Evolutionary conservation across 1,140 invertebrate genomes (phyloP).

Genomic region (Hestina assimilis): DNA sequence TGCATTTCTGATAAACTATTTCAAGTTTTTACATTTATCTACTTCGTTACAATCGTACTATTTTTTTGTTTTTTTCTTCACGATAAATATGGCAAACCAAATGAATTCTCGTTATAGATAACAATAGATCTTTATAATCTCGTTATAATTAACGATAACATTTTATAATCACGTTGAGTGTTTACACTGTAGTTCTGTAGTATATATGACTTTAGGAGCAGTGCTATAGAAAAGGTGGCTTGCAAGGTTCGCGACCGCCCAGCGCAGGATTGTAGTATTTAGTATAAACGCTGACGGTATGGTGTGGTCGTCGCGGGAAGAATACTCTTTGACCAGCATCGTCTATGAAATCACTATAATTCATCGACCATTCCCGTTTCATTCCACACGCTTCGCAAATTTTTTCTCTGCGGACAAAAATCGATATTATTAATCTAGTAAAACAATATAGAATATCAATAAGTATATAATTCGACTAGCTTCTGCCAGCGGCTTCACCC

Average conservation of each 20-base stretch:
- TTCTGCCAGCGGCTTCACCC: no score
- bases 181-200: neutral
- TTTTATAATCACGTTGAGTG: neutral
- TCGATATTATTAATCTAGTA: no score
- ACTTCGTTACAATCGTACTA: neutral
- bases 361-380: conserved; percentile 58
- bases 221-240: conserved; percentile 25
- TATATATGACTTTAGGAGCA: neutral
- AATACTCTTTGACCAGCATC: conserved; percentile 51
- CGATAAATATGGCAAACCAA: no score
- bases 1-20: no score
- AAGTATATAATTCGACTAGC: no score
- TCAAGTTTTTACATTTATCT: neutral
- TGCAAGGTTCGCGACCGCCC: conserved; percentile 36
- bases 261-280: conserved; percentile 38
- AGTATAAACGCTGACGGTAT: conserved; percentile 41
- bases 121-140: neutral
- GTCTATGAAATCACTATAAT: conserved; percentile 54
- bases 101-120: no score
- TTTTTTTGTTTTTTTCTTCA: no score
- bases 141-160: neutral
- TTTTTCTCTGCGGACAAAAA: conserved; percentile 38
- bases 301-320: conserved; percentile 56
- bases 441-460: no score
- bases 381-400: conserved; percentile 58